phyloP scores from a whole-genome alignment of 2,797 vertebrate species.

The Chelon auratus region DNA sequence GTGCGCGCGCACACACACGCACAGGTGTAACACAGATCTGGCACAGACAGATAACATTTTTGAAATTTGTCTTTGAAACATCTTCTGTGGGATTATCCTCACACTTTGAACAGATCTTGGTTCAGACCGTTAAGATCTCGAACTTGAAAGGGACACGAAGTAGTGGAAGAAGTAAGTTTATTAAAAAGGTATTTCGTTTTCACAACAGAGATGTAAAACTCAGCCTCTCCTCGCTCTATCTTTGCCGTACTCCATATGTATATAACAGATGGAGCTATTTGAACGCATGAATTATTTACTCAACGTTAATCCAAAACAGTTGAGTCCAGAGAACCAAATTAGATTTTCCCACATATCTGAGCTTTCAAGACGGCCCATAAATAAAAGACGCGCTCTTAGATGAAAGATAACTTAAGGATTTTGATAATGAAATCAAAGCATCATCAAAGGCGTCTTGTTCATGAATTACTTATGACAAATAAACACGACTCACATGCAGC shows the following conservation, averaged over 20 bases:
- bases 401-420: constrained; percentile 79
- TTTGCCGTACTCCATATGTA: constrained; percentile 52
- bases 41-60: constrained; percentile 41
- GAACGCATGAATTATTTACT: constrained; percentile 80
- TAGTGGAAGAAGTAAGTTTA: constrained; percentile 51
- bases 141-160: constrained; percentile 42
- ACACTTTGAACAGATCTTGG: constrained; percentile 43
- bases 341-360: constrained; percentile 75
- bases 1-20: constrained; percentile 21
- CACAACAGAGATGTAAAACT: constrained; percentile 52
- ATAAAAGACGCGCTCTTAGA: constrained; percentile 70
- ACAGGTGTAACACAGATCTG: constrained; percentile 29
- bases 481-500: constrained; percentile 67
- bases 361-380: constrained; percentile 67
- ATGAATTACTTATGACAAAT: constrained; percentile 83
- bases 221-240: constrained; percentile 41
- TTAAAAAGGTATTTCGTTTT: constrained; percentile 73
- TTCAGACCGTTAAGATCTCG: constrained; percentile 56
- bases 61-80: constrained; percentile 58
- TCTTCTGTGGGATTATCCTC: constrained; percentile 52
- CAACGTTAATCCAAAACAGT: constrained; percentile 75
- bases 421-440: constrained; percentile 81
- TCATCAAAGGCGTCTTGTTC: constrained; percentile 77
- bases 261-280: constrained; percentile 75
- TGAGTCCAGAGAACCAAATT: constrained; percentile 75